Percentiles rank a stretch among this genome's conserved stretches.
phyloP scores from a whole-genome alignment of 2,888 invertebrate genomes.

The Trachelus tabidus region DNA sequence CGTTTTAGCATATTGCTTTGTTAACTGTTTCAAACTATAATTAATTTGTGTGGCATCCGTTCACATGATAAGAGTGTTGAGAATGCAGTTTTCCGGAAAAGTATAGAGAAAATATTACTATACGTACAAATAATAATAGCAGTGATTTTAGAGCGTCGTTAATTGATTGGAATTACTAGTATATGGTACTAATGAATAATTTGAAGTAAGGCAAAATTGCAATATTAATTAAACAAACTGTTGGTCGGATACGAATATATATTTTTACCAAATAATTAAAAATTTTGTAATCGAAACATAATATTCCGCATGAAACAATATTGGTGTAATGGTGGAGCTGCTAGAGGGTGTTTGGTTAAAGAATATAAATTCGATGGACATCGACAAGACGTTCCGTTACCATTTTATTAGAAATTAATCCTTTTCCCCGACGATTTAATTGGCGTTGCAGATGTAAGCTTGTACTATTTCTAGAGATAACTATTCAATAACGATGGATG shows the following conservation, averaged over 20 bases:
- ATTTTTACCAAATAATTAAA: background rate
- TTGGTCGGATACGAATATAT: background rate
- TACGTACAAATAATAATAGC: too few relatives aligned
- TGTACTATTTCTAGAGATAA: background rate
- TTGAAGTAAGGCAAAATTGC: background rate
- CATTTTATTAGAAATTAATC: background rate
- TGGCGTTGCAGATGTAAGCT: background rate
- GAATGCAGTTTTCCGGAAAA: background rate
- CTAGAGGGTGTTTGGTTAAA: background rate
- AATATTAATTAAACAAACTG: background rate
- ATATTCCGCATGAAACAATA: background rate
- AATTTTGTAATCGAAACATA: background rate
- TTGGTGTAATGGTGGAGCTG: background rate
- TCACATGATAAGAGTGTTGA: background rate
- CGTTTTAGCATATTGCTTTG: background rate
- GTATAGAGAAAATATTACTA: background rate
- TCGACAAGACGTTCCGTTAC: background rate
- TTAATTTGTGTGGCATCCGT: background rate
- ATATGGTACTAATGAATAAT: background rate
- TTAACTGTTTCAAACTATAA: background rate
- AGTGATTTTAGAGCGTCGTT: background rate
- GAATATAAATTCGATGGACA: background rate
- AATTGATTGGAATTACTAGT: background rate
- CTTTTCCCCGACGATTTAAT: background rate
- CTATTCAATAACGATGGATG: background rate